Evolutionary conservation across 1,140 invertebrate genomes (phyloP).

Genomic region (Trypoxylus dichotomus): DNA sequence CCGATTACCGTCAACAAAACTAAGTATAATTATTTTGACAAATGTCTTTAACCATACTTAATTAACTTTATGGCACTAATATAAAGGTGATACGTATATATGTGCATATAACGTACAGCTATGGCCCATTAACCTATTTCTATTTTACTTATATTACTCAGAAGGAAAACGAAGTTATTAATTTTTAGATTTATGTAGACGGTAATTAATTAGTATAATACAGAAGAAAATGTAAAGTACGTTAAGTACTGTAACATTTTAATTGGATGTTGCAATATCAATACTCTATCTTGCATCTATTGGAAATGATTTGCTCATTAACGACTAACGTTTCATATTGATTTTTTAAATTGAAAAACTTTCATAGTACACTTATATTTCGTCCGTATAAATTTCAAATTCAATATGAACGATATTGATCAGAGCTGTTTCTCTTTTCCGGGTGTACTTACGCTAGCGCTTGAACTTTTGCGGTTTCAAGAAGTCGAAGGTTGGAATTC

Average conservation of each 20-base stretch:
- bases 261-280: not conserved
- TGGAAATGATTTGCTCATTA: not conserved
- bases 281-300: not conserved
- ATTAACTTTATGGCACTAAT: not conserved
- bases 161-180: not conserved
- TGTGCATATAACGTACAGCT: not conserved
- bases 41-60: not conserved
- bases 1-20: not conserved
- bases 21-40: not conserved
- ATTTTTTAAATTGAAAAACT: not conserved
- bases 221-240: too few relatives aligned
- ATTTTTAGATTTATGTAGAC: not conserved
- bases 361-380: not conserved
- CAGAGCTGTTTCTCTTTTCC: not conserved
- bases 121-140: not conserved
- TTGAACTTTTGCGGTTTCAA: too few relatives aligned
- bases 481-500: not conserved
- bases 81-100: not conserved
- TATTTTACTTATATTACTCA: not conserved
- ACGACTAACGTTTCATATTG: not conserved
- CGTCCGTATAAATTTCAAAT: not conserved
- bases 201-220: not conserved
- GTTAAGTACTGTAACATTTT: not conserved
- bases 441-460: not conserved
- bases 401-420: not conserved